Base-by-base conservation (phyloP, 2,797 vertebrate species). In the Microchirus variegatus region DNA sequence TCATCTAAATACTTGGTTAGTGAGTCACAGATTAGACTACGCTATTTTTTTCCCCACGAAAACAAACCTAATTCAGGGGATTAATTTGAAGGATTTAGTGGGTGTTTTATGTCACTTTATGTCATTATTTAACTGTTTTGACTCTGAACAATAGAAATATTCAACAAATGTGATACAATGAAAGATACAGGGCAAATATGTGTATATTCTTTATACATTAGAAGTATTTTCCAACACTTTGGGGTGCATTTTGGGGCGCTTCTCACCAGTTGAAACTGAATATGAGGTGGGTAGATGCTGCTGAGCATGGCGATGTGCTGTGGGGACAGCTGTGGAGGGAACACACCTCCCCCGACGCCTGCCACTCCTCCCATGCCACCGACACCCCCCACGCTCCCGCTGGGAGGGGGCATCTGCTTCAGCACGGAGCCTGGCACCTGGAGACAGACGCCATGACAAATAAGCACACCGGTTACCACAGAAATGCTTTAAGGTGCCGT, bases 231-330 rank as follows among this genome's bases (percentile, higher is more conserved):
- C 3, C 26, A 26, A 26, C 26, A 3, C 26, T 26, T 26, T 26
- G 26, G 26, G 26, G 26, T 36, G 46, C 11, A 26, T 43, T 3
- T 10, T 38, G n/a, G 17, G n/a, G 16, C 6, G 16, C 10, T 75
- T 77, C 92, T 95, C 89, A 99, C 97, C 95, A 99, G 92, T 82
- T 99, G 97, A 88, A 99, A 97, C 90, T 99, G 97, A 78, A 97
- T 94, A 73, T 98, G 96, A 67, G 96, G 97, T n/a, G 97, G 97
- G 65, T 94, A 94, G 87, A 99, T 97, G 90, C 96, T 96, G 95
- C 96, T 98, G 90, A 99, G 95, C 96, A 99, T 97, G 87, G 97
- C 96, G 70, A 99, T 95, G 83, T 99, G 97, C 82, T 99, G 97
- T 49, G 97, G 96, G 84, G 97, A 98, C 85, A 99, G 94, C 91